Conservation (phyloP, 2,797 vertebrate species). For the Cossypha dichroa region DNA sequence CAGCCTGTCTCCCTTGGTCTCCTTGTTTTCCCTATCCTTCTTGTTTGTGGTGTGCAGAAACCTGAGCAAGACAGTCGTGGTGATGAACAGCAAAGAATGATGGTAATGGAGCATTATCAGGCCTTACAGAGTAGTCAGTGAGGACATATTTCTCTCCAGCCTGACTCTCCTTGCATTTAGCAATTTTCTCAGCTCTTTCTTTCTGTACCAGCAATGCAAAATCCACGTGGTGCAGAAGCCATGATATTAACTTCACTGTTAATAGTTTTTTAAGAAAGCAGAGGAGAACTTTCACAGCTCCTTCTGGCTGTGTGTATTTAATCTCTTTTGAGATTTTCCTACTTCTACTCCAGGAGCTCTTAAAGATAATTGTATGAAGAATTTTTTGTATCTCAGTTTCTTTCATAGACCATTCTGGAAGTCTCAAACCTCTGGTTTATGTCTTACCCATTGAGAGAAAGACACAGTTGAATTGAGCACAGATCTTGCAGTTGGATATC, state of each 20-base stretch:
- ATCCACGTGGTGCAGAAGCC: not conserved
- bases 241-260: accelerated
- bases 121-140: not conserved
- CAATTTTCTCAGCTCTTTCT: not conserved
- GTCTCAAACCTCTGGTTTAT: not conserved
- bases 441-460: not conserved
- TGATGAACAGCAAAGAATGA: not conserved
- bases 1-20: not conserved
- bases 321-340: not conserved
- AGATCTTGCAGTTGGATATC: not conserved
- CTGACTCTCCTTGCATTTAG: not conserved
- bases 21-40: not conserved
- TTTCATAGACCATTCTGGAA: not conserved
- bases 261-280: not conserved
- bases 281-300: not conserved
- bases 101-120: not conserved
- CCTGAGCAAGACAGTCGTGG: not conserved
- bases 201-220: not conserved
- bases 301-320: not conserved
- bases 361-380: not conserved
- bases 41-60: not conserved
- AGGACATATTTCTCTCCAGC: not conserved
- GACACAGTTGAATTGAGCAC: not conserved
- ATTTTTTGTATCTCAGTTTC: not conserved
- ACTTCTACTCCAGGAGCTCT: not conserved